Base-by-base conservation (phyloP, 2,888 invertebrate genomes). In the Stegophylla sp. region DNA sequence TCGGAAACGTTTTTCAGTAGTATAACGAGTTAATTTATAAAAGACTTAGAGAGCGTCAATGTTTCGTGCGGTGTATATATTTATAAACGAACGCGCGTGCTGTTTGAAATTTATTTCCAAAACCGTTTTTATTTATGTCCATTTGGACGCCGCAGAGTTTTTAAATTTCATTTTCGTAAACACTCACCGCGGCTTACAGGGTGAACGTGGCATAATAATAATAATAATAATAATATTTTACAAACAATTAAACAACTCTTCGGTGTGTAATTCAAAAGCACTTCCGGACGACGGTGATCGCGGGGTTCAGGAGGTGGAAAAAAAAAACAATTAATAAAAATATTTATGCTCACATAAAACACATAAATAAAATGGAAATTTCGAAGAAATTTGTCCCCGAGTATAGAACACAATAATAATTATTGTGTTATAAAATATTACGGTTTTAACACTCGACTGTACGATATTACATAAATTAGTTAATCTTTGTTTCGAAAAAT, bases 191-290 rank as follows among this genome's bases (percentile, higher is more conserved):
- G 28, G n/a, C n/a, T 12, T 17, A 41, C 45, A 12, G n/a, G 34
- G 20, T n/a, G 4, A 1, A 7, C 63, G 41, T 10, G 15, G 17
- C 45, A 3, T 12, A n/a, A n/a, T n/a, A n/a, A n/a, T n/a, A n/a
- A n/a, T n/a, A n/a, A n/a, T n/a, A n/a, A 41, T 34, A 23, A 13
- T 26, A n/a, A 7, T 23, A 20, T 48, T 69, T 51, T 26, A 51
- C 48, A 1, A 48, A 69, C 67, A 48, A 69, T 69, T 69, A 48
- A 69, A 69, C 48, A 28, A 26, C 4, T 15, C 45, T n/a, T 10
- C 45, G n/a, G 17, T 45, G 15, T 26, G 17, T n/a, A n/a, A 9
- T 10, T 10, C 26, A 17, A 67, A 67, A 67, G 45, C 45, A 45
- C 26, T 45, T 26, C 17, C 45, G 45, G 67, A 23, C 23, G 66